Conservation (phyloP, 2,113 vertebrate species). For the Capreolus pygargus region DNA sequence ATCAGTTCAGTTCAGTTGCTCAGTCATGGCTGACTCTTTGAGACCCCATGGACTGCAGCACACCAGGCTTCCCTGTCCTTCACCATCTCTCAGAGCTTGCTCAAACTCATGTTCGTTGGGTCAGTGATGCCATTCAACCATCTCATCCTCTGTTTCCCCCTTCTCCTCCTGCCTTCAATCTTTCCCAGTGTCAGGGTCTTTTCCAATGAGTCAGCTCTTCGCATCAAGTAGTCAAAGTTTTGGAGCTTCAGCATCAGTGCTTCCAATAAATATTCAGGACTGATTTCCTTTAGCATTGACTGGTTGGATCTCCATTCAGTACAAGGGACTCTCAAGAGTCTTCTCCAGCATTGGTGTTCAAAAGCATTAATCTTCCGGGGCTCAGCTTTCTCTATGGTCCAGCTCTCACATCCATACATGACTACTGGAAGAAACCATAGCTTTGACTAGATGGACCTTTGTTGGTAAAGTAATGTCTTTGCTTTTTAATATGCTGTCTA, state of each 20-base stretch:
- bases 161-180: not conserved
- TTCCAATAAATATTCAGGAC: not conserved
- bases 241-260: not conserved
- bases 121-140: not conserved
- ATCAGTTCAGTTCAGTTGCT: not conserved
- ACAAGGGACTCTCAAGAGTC: not conserved
- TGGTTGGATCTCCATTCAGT: not conserved
- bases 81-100: not conserved
- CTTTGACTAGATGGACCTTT: not conserved
- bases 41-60: not conserved
- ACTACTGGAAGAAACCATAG: not conserved
- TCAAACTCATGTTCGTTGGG: not conserved
- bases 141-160: not conserved
- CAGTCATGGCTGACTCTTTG: not conserved
- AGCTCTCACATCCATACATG: not conserved
- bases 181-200: not conserved
- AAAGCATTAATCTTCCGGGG: not conserved
- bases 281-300: not conserved
- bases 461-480: not conserved
- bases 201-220: not conserved
- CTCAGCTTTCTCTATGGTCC: not conserved
- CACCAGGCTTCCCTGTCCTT: not conserved
- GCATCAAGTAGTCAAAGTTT: not conserved
- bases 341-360: not conserved
- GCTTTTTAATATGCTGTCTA: not conserved